Evolutionary conservation across 1,140 invertebrate species (phyloP).

Genomic region (Drosophila aff.): DNA sequence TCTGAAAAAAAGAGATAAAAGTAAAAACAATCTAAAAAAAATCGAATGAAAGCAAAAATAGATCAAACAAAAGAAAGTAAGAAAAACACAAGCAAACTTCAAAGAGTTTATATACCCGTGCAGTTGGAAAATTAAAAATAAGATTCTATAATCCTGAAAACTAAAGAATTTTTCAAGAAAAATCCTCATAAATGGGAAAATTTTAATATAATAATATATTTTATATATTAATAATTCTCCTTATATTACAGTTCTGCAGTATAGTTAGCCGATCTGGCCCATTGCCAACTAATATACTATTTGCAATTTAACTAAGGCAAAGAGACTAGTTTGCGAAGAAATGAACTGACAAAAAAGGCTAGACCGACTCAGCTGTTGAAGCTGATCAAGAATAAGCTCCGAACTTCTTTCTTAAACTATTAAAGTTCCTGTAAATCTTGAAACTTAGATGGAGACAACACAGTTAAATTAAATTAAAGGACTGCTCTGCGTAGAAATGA

Average conservation of each 20-base stretch:
- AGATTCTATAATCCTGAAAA: not conserved
- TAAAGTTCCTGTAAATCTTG: not conserved
- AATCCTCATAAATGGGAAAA: not conserved
- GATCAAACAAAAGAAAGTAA: not conserved
- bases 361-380: not conserved
- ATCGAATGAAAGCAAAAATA: constrained; percentile 5
- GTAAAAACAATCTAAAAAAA: constrained; percentile 4
- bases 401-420: not conserved
- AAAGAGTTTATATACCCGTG: not conserved
- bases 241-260: too few species aligned
- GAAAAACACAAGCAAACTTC: not conserved
- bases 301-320: too few species aligned
- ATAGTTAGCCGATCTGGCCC: too few species aligned
- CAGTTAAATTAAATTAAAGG: not conserved
- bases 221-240: too few species aligned
- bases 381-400: not conserved
- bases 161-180: not conserved
- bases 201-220: not conserved
- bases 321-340: too few species aligned
- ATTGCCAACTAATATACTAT: too few species aligned
- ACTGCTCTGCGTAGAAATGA: not conserved
- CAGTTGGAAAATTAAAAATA: not conserved
- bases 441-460: not conserved
- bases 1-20: not conserved
- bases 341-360: too few species aligned